Evolutionary conservation across 2,113 vertebrate species (phyloP), one percentile per base, ranked within the genome.

Genomic region (Gorsachius goisagi): DNA sequence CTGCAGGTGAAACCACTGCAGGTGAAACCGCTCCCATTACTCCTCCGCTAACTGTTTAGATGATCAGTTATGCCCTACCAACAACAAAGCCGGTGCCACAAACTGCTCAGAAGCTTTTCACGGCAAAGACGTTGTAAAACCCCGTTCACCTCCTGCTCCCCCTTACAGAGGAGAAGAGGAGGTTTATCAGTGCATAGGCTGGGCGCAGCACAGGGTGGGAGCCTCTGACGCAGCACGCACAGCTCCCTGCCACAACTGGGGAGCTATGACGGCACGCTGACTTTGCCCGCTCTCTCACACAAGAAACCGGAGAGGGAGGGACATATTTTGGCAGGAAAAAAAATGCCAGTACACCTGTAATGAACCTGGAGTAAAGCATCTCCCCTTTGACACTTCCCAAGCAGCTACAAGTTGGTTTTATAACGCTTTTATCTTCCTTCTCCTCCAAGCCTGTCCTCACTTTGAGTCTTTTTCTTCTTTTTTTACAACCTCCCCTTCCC

Each of bases 171-270:
- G 24, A 47, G 67, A 50, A 33, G 14, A 30, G 53, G 32, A 89
- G 28, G 45, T 15, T 67, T 74, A 91, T 50, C 52, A n/a, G 45
- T 4, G 7, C 50, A 18, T 15, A 27, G 7, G 9, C 67, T 37
- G 88, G 72, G 82, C 52, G 72, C 50, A 64, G 85, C 19, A 1
- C 44, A 24, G 60, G 82, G 63, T 3, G 15, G 60, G 52, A 84
- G 30, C 30, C 75, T 92, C 64, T 73, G 68, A 59, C 0, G 0
- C 63, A 73, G 32, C 15, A 55, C 58, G 39, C 9, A 3, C 13
- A 44, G 33, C 11, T 73, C 32, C 16, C 30, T 37, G 15, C 5
- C 12, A 2, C 1, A 0, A 9, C 32, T 22, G 5, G 30, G 24
- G 12, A 90, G 26, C 28, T 59, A 3, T 88, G 76, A 77, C 1